Percentiles rank a stretch among this genome's conserved stretches.
phyloP scores from a whole-genome alignment of 2,113 vertebrate species.

The Phylloscopus whistleri region DNA sequence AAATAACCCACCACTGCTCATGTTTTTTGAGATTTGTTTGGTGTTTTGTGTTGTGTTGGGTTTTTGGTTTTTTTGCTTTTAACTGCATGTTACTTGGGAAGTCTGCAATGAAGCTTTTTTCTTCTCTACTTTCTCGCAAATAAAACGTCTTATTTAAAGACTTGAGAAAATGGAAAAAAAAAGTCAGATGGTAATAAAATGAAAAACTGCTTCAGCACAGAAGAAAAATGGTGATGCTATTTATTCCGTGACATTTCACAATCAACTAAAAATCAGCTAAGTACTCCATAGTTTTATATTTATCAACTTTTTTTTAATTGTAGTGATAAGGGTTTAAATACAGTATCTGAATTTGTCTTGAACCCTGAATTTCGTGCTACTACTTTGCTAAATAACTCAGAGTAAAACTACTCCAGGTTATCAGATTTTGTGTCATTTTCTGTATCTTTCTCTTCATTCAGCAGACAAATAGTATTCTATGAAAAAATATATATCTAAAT shows the following conservation, averaged over 20 bases:
- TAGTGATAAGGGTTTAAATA: background rate
- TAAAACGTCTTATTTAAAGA: background rate
- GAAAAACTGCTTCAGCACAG: background rate
- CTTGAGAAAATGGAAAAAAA: background rate
- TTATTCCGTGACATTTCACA: background rate
- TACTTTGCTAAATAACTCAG: background rate
- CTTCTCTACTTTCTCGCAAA: background rate
- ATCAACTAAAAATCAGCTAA: background rate
- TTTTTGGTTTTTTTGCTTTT: background rate
- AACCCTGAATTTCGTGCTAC: background rate
- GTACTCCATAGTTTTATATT: background rate
- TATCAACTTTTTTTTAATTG: background rate
- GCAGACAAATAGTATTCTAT: background rate
- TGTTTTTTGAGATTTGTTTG: background rate
- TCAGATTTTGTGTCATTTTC: background rate
- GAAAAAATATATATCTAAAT: background rate
- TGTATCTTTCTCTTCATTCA: background rate
- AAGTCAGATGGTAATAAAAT: background rate
- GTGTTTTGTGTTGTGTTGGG: rapidly evolving
- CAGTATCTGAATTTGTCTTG: background rate
- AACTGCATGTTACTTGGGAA: background rate
- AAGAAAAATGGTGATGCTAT: background rate
- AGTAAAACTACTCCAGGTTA: background rate
- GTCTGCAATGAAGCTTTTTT: background rate
- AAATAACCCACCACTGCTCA: background rate